Base-by-base conservation (phyloP, 2,113 vertebrate species). In the Puntigrus tetrazona region DNA sequence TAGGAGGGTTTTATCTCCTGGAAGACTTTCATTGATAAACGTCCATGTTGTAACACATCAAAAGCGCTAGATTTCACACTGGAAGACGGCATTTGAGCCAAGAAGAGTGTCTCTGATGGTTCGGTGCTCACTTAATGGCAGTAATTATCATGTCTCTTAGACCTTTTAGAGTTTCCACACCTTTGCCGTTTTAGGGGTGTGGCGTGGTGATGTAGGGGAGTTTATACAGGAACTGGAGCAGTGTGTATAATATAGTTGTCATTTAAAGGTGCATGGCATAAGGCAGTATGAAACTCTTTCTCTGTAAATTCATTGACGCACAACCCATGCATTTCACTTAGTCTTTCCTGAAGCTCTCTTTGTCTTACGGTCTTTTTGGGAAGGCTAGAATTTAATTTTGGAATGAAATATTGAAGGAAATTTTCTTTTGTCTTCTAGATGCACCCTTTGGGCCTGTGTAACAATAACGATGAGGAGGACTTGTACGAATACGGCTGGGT, bases 401-500 rank as follows among this genome's bases (percentile, higher is more conserved):
- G 45, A 76, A 22, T 36, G 1, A 61, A 31, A 80, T 45, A 34
- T 86, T 84, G 5, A 86, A 55, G 38, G 3, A 45, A 27, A 29
- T 85, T 81, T 0, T 89, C 41, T 90, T n/a, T 82, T 0, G 89
- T 90, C 88, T 86, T 92, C 31, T 92, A 99, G 97, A 99, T 99
- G 97, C 98, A 99, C 92, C 98, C 98, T 3, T 89, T 99, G 73
- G 97, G 97, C 90, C 94, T 99, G 61, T 99, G 98, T 93, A 99
- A 99, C 82, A 98, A 96, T 91, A 99, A 99, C 3, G 97, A 99
- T 9, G 97, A 99, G 83, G 97, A 99, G 88, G 98, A 99, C 88
- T 92, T 98, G 1, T 98, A 98, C 16, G 97, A 99, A 84, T 99
- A 99, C 0, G 97, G 97, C 91, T 99, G 98, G 98, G 97, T 99